Evolutionary conservation across 2,113 vertebrate species (phyloP).

Genomic region (Hippocampus zosterae): DNA sequence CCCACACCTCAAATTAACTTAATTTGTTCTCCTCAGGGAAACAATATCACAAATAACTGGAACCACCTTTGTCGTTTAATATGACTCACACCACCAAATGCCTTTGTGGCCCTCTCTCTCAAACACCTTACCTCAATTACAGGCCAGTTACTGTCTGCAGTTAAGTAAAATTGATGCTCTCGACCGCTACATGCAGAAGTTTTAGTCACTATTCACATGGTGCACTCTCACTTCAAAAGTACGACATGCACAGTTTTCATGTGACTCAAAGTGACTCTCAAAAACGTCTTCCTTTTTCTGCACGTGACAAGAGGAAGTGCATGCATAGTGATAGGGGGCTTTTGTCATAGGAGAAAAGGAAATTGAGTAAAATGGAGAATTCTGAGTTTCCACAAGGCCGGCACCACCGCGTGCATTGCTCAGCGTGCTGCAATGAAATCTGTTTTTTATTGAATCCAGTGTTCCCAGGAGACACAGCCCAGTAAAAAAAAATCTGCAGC

Average conservation of each 20-base stretch:
- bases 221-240: slow-evolving; percentile 26
- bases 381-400: slow-evolving; percentile 43
- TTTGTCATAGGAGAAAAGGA: slow-evolving; percentile 39
- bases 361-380: slow-evolving; percentile 48
- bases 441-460: slow-evolving; percentile 22
- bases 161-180: slow-evolving; percentile 15
- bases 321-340: slow-evolving; percentile 15
- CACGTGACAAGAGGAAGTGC: slow-evolving; percentile 47
- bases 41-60: no score
- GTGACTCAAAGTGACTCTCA: slow-evolving; percentile 44
- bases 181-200: not conserved
- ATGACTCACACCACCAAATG: no score
- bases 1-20: no score
- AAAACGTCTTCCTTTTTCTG: slow-evolving; percentile 45
- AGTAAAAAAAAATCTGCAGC: not conserved
- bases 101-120: not conserved
- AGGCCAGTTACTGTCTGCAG: not conserved
- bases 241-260: slow-evolving; percentile 31
- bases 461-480: slow-evolving; percentile 6
- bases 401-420: not conserved
- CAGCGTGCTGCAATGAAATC: slow-evolving; percentile 17
- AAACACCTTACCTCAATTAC: not conserved
- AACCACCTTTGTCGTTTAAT: no score
- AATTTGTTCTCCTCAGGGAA: no score
- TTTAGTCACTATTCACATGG: slow-evolving; percentile 7